phyloP scores from a whole-genome alignment of 2,888 invertebrate species.

The Acronicta psi region DNA sequence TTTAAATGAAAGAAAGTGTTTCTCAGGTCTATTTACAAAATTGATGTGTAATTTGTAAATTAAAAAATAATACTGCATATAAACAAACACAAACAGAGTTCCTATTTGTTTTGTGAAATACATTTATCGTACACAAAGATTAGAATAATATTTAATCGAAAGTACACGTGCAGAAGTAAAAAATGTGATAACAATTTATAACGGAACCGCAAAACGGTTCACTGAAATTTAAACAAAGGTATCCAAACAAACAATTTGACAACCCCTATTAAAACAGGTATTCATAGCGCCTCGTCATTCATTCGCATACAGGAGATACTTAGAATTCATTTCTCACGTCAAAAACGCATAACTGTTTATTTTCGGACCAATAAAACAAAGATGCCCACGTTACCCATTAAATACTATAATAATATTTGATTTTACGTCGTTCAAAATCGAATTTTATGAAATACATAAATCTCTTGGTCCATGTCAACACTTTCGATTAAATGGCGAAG shows the following conservation, averaged over 20 bases:
- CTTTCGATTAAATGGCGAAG: constrained; percentile 85
- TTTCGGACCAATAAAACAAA: constrained; percentile 75
- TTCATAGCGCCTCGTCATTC: constrained; percentile 54
- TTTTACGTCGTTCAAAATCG: constrained; percentile 78
- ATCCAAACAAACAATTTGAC: constrained; percentile 48
- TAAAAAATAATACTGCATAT: neutral
- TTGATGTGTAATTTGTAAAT: too few species aligned
- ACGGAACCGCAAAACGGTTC: too few species aligned
- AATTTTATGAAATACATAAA: constrained; percentile 81
- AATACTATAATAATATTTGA: constrained; percentile 78
- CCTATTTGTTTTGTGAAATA: constrained; percentile 25
- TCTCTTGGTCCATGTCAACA: constrained; percentile 82
- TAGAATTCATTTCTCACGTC: constrained; percentile 60
- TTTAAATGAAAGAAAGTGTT: too few species aligned
- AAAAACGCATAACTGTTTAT: constrained; percentile 66
- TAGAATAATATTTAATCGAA: constrained; percentile 14
- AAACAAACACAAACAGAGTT: constrained; percentile 36
- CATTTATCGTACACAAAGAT: constrained; percentile 31
- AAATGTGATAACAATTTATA: constrained; percentile 45
- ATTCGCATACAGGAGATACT: constrained; percentile 50
- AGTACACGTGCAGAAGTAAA: constrained; percentile 17
- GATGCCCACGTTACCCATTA: constrained; percentile 73
- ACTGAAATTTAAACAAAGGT: constrained; percentile 20
- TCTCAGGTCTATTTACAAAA: too few species aligned
- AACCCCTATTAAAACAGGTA: constrained; percentile 58